These are phyloP conservation scores for Mastacembelus armatus DNA, from an alignment of 2,797 vertebrate species.

Conservation along the genomic window DNA sequence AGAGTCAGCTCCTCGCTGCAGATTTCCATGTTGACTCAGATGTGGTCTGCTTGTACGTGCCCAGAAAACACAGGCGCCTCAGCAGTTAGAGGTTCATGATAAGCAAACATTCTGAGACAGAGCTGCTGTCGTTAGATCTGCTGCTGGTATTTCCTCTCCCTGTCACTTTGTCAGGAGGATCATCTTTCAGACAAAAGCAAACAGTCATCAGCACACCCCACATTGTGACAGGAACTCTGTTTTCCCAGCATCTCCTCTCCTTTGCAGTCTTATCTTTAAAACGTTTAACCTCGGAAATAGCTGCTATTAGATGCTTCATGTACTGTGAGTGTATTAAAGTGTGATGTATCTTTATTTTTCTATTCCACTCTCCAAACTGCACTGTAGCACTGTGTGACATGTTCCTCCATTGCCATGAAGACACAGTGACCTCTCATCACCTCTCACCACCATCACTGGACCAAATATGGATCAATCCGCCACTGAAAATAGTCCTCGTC, in stretches of 20 bases:
- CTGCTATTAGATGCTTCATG: background rate
- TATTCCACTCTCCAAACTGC: no score
- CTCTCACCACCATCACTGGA: no score
- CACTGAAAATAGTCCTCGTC: no score
- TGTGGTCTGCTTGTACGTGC: slow-evolving; percentile 9
- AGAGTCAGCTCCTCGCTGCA: background rate
- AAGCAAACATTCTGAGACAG: slow-evolving; percentile 18
- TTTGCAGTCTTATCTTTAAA: background rate
- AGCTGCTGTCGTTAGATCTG: background rate
- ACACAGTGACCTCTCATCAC: no score
- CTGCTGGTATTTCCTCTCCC: slow-evolving; percentile 28
- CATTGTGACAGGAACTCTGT: background rate
- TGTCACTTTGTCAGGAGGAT: background rate
- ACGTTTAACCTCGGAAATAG: no score
- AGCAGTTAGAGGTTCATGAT: background rate
- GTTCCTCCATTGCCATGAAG: no score
- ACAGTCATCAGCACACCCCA: background rate
- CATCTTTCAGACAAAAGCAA: slow-evolving; percentile 20
- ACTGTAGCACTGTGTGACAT: no score
- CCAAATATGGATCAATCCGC: no score
- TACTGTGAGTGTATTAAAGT: no score
- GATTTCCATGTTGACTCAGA: slow-evolving; percentile 1
- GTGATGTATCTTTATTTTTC: no score
- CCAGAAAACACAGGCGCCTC: slow-evolving; percentile 10
- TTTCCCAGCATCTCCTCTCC: slow-evolving; percentile 6